phyloP scores from a whole-genome alignment of 2,888 invertebrate genomes.

The Meliscaeva auricollis region DNA sequence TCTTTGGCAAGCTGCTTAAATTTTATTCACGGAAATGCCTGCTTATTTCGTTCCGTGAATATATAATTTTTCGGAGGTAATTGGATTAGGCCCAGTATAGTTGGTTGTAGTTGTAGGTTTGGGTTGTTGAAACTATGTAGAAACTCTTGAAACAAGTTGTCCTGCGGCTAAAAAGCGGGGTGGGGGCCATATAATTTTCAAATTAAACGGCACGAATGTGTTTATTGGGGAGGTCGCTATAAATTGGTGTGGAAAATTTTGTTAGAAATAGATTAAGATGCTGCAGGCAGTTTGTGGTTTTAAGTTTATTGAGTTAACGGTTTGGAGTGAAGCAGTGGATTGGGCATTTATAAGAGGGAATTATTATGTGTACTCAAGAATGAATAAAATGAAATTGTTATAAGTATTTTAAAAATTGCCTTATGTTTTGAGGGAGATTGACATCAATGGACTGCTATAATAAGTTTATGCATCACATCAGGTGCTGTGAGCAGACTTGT shows the following conservation, averaged over 20 bases:
- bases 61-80: conserved; percentile 61
- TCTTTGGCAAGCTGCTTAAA: conserved; percentile 47
- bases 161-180: conserved; percentile 29
- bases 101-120: not conserved
- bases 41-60: conserved; percentile 27
- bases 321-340: not conserved
- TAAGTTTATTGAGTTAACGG: conserved; percentile 17
- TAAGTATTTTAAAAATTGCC: not conserved
- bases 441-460: not conserved
- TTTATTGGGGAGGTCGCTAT: conserved; percentile 45
- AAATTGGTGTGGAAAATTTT: conserved; percentile 50
- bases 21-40: conserved; percentile 60
- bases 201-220: conserved; percentile 66
- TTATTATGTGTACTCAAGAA: conserved; percentile 21
- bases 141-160: conserved; percentile 32
- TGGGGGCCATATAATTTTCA: conserved; percentile 60
- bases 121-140: not conserved
- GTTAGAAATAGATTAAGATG: conserved; percentile 51
- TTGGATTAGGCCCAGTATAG: conserved; percentile 65
- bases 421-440: not conserved
- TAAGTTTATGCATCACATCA: not conserved
- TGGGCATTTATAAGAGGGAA: conserved; percentile 3
- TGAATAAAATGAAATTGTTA: conserved; percentile 5
- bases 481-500: not conserved
- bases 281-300: conserved; percentile 18